phyloP scores from a whole-genome alignment of 37 sponge, comb jelly and placozoan genomes.

The Mnemiopsis leidyi region DNA sequence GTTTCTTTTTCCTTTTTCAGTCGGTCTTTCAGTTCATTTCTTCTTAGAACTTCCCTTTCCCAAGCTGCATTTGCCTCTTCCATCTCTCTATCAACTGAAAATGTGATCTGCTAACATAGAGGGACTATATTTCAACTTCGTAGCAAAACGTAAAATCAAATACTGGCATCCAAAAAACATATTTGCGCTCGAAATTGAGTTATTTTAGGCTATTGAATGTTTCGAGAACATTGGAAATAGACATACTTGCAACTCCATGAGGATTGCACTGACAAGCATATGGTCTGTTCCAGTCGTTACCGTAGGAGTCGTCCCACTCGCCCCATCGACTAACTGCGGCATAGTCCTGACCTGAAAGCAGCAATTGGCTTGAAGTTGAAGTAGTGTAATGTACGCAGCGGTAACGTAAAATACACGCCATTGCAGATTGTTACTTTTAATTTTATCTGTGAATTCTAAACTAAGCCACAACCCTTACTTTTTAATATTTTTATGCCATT shows the following conservation, averaged over 20 bases:
- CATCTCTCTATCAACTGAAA: constrained; percentile 15
- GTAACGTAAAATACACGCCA: too few relatives aligned
- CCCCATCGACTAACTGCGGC: background rate
- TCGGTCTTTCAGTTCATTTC: background rate
- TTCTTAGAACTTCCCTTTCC: background rate
- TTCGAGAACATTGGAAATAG: background rate
- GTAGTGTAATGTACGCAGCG: too few relatives aligned
- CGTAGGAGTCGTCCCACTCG: constrained; percentile 12
- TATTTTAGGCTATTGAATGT: background rate
- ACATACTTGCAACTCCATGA: background rate
- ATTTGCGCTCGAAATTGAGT: background rate
- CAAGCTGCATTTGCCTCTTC: background rate
- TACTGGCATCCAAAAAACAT: too few relatives aligned
- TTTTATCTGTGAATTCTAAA: too few relatives aligned
- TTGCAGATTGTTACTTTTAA: too few relatives aligned
- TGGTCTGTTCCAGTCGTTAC: constrained; percentile 9
- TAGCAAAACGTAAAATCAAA: too few relatives aligned
- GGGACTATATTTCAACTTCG: too few relatives aligned
- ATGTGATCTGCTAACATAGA: background rate
- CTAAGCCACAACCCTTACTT: too few relatives aligned
- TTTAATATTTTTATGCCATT: too few relatives aligned
- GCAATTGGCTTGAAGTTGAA: too few relatives aligned
- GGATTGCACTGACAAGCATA: constrained; percentile 30
- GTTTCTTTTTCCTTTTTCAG: background rate
- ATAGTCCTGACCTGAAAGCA: background rate